Percentiles rank a stretch among this genome's conserved stretches.
Evolutionary conservation across 2,113 vertebrate genomes (phyloP).

Genomic region (Scalopus aquaticus): DNA sequence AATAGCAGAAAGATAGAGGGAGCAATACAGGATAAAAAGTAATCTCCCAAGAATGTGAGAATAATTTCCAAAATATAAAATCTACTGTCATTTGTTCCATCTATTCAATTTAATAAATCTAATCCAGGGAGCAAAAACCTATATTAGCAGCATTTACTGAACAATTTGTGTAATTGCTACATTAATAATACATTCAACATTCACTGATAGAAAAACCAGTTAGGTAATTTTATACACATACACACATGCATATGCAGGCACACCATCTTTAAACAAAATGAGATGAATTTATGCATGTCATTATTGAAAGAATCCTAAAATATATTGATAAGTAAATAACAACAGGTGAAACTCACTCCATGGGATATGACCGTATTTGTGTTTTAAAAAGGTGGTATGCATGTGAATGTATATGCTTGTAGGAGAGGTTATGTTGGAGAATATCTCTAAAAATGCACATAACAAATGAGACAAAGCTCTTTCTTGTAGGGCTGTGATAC

Average conservation of each 20-base stretch:
- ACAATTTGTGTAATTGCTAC: background rate
- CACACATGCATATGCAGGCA: background rate
- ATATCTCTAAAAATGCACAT: background rate
- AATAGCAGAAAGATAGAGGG: background rate
- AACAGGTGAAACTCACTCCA: background rate
- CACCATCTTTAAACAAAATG: background rate
- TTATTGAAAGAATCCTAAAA: background rate
- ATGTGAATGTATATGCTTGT: background rate
- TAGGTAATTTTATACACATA: background rate
- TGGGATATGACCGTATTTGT: background rate
- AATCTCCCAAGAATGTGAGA: background rate
- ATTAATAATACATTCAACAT: background rate
- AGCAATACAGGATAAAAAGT: background rate
- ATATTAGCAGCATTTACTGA: background rate
- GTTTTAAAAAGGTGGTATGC: background rate
- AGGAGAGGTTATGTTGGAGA: background rate
- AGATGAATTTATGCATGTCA: background rate
- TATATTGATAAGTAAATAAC: background rate
- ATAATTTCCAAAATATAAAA: background rate
- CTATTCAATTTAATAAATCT: background rate
- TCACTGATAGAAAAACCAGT: background rate
- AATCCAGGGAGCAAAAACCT: background rate
- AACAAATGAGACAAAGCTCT: background rate
- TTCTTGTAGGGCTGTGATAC: background rate
- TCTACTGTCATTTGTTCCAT: background rate